Evolutionary conservation across 92 coral and sea anemone genomes (phyloP).

Genomic region (Phenganax subtilis): DNA sequence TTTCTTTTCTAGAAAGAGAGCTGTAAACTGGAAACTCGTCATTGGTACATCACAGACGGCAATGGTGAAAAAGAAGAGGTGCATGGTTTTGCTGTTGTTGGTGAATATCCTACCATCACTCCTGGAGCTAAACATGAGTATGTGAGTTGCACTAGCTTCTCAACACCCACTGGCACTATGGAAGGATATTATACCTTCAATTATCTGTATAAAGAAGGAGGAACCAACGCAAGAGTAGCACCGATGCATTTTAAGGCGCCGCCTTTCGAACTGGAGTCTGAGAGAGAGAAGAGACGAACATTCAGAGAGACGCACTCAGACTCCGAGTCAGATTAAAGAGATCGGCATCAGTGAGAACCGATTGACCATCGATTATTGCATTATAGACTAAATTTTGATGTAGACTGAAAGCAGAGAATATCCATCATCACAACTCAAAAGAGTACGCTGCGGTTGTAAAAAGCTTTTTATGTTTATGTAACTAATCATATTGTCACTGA

Average conservation of each 20-base stretch:
- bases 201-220: conserved; percentile 55
- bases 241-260: conserved; percentile 74
- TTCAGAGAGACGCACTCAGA: neutral
- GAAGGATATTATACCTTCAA: conserved; percentile 80
- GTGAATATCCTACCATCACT: conserved; percentile 70
- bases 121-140: conserved; percentile 89
- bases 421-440: no score
- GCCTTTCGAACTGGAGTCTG: conserved; percentile 63
- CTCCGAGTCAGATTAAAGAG: neutral
- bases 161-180: conserved; percentile 89
- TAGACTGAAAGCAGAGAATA: no score
- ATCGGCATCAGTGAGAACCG: no score
- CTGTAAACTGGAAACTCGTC: conserved; percentile 80
- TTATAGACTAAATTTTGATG: no score
- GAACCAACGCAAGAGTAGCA: conserved; percentile 64
- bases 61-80: conserved; percentile 79
- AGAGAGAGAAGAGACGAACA: conserved; percentile 18
- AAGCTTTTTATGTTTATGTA: no score
- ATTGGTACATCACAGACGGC: conserved; percentile 92
- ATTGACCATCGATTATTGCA: no score
- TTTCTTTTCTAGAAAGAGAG: conserved; percentile 50
- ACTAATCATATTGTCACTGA: no score
- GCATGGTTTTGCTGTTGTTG: conserved; percentile 88
- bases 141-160: conserved; percentile 87
- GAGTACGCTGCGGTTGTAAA: no score